These are phyloP conservation scores for Tetrao urogallus DNA, from an alignment of 2,113 vertebrate genomes.

Conservation along the genomic window DNA sequence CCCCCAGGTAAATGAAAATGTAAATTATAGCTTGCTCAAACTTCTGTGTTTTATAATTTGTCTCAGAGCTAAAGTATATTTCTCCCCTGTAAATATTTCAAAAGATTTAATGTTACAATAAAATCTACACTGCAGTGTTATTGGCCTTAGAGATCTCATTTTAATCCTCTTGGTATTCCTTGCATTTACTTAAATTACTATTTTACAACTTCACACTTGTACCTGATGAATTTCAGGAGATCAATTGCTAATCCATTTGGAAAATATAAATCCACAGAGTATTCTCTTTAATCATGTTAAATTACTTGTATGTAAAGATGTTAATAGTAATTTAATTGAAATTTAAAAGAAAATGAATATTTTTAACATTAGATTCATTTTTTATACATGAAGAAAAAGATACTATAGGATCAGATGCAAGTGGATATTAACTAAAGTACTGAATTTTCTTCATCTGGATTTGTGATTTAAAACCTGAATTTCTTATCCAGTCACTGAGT, in stretches of 20 bases:
- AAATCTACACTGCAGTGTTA: slow-evolving; percentile 31
- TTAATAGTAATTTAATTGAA: slow-evolving; percentile 53
- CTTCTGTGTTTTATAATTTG: slow-evolving; percentile 32
- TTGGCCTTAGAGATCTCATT: slow-evolving; percentile 43
- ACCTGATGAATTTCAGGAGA: slow-evolving; percentile 63
- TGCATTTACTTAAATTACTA: slow-evolving; percentile 65
- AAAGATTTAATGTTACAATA: slow-evolving; percentile 59
- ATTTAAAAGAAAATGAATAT: not conserved
- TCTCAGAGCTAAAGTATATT: slow-evolving; percentile 50
- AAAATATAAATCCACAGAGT: slow-evolving; percentile 65
- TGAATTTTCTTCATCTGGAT: not conserved
- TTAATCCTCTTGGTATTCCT: slow-evolving; percentile 52
- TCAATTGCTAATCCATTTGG: slow-evolving; percentile 54
- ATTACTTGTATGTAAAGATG: slow-evolving; percentile 6
- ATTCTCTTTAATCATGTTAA: slow-evolving; percentile 46
- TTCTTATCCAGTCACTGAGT: not conserved
- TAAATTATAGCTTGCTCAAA: slow-evolving; percentile 53
- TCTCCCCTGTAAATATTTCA: slow-evolving; percentile 58
- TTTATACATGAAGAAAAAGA: not conserved
- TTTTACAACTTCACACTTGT: slow-evolving; percentile 57
- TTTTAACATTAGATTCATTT: not conserved
- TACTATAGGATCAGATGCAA: not conserved
- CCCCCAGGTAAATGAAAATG: slow-evolving; percentile 54
- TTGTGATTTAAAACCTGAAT: slow-evolving; percentile 29
- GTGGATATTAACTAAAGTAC: not conserved